Evolutionary conservation across 2,888 invertebrate species (phyloP), one percentile per base, ranked within the genome.

Genomic region (Apocheima hispidaria): DNA sequence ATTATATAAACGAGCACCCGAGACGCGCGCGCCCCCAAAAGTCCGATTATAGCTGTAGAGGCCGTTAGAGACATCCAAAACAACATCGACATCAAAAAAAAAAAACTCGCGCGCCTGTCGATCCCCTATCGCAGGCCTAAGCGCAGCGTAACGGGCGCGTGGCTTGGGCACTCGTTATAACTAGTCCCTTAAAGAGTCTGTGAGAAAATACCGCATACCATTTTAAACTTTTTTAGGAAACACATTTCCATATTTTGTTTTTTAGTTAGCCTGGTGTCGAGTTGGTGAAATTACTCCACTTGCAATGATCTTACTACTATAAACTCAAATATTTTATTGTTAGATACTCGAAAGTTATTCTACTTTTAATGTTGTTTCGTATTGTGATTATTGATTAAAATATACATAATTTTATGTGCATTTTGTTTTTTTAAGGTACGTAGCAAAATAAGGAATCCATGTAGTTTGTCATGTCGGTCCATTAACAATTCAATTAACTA

Each of bases 381-480:
- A 66, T 43, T 60, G 56, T 69, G 57, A 52, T 69, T 67, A 51
- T 55, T 54, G 6, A 49, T 56, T 51, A 18, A 57, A 57, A 56
- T 46, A 54, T 60, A 66, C 68, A 70, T 65, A 70, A 12, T 69
- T 68, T 68, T 68, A 65, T 68, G 66, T 66, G 64, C 41, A 58
- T 48, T 23, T 50, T n/a, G 30, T 36, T 14, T 35, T 46, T 60
- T 49, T 41, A 18, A 26, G 0, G 14, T 14, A 30, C 7, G 4
- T 16, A 20, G 5, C 28, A 28, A 12, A 9, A 4, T 40, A n/a
- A 4, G 6, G 2, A 36, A 36, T 4, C 23, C 23, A 23, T 6
- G 6, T 1, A n/a, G n/a, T n/a, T n/a, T n/a, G n/a, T n/a, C n/a
- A n/a, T n/a, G n/a, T n/a, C n/a, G n/a, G n/a, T n/a, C n/a, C n/a